Conservation (phyloP, 1,140 invertebrate species). For the Laupala kohalensis region DNA sequence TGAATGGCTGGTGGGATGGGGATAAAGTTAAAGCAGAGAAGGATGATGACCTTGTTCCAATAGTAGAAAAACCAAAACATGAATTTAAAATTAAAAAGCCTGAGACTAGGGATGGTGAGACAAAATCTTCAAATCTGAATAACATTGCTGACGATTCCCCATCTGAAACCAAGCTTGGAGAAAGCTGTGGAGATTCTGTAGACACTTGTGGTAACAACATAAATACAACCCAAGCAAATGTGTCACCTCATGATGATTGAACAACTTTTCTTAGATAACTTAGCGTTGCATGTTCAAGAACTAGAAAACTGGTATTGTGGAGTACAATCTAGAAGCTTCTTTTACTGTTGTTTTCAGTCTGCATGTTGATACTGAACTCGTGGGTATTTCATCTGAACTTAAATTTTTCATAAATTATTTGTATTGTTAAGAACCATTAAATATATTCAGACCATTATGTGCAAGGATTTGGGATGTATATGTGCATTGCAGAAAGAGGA, state of each 20-base stretch:
- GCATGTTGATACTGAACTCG: no score
- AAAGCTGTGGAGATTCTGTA: background rate
- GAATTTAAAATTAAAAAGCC: conserved; percentile 9
- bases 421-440: no score
- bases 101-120: conserved; percentile 17
- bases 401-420: no score
- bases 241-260: no score
- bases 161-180: background rate
- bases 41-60: background rate
- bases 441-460: background rate
- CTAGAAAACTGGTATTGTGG: no score
- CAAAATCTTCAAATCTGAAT: conserved; percentile 13
- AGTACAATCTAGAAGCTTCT: no score
- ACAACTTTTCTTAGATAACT: no score
- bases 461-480: conserved; percentile 1
- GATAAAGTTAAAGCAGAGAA: conserved; percentile 7
- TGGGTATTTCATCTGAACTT: no score
- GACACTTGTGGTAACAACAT: conserved; percentile 1
- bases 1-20: conserved; percentile 21
- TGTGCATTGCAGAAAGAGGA: conserved; percentile 44
- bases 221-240: no score
- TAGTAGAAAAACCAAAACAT: background rate
- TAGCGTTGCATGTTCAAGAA: no score
- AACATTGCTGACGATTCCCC: background rate
- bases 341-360: no score